Conservation (phyloP, 2,113 vertebrate species). For the Gobiocypris rarus region DNA sequence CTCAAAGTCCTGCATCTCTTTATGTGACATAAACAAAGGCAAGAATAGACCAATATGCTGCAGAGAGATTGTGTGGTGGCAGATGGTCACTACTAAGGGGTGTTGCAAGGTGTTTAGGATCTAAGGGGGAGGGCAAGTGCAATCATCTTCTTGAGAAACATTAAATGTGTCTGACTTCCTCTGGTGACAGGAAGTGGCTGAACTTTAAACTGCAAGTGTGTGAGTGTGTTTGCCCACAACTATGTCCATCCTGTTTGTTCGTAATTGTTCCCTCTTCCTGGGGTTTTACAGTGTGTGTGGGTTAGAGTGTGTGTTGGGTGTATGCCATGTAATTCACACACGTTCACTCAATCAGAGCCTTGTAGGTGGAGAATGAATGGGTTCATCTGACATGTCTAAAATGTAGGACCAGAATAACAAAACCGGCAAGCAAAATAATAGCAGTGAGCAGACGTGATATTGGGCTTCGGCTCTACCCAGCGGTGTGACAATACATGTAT, state of each 20-base stretch:
- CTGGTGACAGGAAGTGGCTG: slow-evolving; percentile 49
- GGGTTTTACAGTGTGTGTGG: slow-evolving; percentile 45
- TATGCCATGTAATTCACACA: slow-evolving; percentile 21
- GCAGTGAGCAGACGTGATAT: neutral
- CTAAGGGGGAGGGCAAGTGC: slow-evolving; percentile 40
- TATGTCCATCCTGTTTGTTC: slow-evolving; percentile 60
- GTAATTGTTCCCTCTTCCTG: slow-evolving; percentile 62
- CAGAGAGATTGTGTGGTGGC: neutral
- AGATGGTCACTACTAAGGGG: slow-evolving; percentile 39
- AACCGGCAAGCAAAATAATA: neutral
- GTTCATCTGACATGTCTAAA: slow-evolving; percentile 14
- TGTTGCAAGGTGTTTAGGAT: slow-evolving; percentile 13
- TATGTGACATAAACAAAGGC: slow-evolving; percentile 32
- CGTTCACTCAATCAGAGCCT: neutral
- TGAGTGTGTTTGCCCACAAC: slow-evolving; percentile 23
- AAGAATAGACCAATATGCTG: neutral
- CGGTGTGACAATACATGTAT: neutral
- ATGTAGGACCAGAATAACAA: neutral
- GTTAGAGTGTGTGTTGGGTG: slow-evolving; percentile 32
- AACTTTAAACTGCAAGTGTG: slow-evolving; percentile 36
- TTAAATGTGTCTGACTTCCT: slow-evolving; percentile 50
- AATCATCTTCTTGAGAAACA: slow-evolving; percentile 32
- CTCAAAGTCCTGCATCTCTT: slow-evolving; percentile 1
- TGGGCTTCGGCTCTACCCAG: neutral
- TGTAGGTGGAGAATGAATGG: neutral